phyloP scores from a whole-genome alignment of 2,797 vertebrate genomes.

The Sebastes reedi region DNA sequence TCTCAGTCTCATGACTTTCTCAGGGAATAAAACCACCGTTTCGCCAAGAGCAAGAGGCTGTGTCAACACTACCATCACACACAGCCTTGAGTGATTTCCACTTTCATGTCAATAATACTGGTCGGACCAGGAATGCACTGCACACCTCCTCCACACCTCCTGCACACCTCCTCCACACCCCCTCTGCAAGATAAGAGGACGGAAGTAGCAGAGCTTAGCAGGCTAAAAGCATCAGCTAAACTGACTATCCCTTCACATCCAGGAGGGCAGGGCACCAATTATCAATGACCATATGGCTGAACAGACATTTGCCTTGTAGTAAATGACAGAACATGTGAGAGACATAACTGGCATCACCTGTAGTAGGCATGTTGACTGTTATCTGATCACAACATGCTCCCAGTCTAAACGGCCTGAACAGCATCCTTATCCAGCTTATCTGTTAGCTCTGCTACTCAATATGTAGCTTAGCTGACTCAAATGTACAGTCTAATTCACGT shows the following conservation, averaged over 20 bases:
- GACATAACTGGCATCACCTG: not conserved
- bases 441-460: not conserved
- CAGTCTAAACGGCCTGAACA: not conserved
- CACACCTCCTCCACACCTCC: not conserved
- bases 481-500: not conserved
- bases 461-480: conserved; percentile 1
- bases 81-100: conserved; percentile 10
- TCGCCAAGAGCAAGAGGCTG: conserved; percentile 27
- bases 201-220: conserved; percentile 72
- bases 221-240: conserved; percentile 71
- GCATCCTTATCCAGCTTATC: conserved; percentile 12
- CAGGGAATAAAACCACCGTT: conserved; percentile 4
- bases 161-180: conserved; percentile 3
- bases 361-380: too few species aligned
- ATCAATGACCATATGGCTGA: conserved; percentile 38
- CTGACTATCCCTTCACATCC: conserved; percentile 30
- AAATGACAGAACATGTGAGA: not conserved
- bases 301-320: not conserved
- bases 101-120: conserved; percentile 15
- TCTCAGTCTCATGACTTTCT: not conserved
- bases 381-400: not conserved
- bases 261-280: conserved; percentile 9
- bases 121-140: conserved; percentile 9
- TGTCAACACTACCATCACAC: conserved; percentile 26
- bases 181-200: conserved; percentile 50